Evolutionary conservation across 2,888 invertebrate species (phyloP), one percentile per base, ranked within the genome.

Genomic region (Furcula furcula): DNA sequence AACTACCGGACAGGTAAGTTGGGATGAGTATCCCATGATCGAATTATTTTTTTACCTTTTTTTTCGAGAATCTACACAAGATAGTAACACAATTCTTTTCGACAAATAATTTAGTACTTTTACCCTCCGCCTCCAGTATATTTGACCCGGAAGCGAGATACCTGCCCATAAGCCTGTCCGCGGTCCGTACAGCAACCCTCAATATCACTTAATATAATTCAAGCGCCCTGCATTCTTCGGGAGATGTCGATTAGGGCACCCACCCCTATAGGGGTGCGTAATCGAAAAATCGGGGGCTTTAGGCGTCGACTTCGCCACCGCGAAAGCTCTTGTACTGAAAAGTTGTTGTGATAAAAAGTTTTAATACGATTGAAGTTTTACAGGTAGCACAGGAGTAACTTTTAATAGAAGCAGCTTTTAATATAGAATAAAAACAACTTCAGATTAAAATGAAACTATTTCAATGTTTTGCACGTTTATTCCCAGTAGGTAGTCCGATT

Each of bases 151-250:
- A 5, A 6, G 11, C 22, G 2, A 3, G 1, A 12, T 23, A 23
- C 12, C 23, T 7, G 21, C 3, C 20, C 4, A 7, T 10, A 21
- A 23, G 12, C 12, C 11, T 13, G 23, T 23, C 23, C 23, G 7
- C 7, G 23, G 23, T 11, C 12, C 7, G 12, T 12, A 23, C 12
- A 31, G 22, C 31, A 7, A 14, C 32, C 32, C 32, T 25, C 27
- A n/a, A 33, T 33, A 20, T 33, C 32, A 33, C 32, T 33, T 33
- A 33, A 33, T 33, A 33, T 26, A 32, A 32, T 32, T 32, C 32
- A 33, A 33, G 26, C 11, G 11, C 21, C 30, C 26, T 25, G 27
- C 32, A 33, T 33, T 33, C 32, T 16, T 27, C 7, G 19, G 6
- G 25, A 25, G 31, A 31, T 16, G 18, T 25, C 32, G 32, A 26